Evolutionary conservation across 2,888 invertebrate genomes (phyloP).

Genomic region (Troilus luridus): DNA sequence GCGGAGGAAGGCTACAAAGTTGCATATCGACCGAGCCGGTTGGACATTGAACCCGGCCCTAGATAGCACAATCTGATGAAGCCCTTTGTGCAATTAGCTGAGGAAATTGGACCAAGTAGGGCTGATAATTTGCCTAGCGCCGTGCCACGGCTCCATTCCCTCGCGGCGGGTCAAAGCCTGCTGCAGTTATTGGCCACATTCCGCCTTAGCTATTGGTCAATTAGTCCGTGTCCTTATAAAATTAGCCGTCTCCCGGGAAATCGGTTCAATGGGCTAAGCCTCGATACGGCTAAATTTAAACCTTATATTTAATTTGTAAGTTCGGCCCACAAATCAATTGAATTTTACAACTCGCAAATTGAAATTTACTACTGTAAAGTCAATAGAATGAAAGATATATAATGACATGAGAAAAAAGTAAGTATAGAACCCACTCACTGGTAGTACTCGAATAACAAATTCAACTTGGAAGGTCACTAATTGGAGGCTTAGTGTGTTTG

Average conservation of each 20-base stretch:
- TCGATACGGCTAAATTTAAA: not conserved
- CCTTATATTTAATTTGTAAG: not conserved
- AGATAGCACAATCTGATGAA: not conserved
- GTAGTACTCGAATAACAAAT: no score
- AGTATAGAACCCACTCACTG: no score
- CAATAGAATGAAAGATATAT: no score
- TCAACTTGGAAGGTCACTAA: no score
- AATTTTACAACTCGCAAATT: no score
- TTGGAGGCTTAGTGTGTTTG: no score
- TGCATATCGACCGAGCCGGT: not conserved
- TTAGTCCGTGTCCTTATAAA: not conserved
- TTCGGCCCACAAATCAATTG: not conserved
- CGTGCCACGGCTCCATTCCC: not conserved
- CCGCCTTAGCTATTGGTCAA: not conserved
- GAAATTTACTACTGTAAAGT: no score
- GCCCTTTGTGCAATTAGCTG: constrained; percentile 20
- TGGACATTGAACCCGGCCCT: not conserved
- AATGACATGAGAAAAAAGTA: no score
- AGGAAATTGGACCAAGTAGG: constrained; percentile 12
- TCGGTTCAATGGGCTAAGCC: not conserved
- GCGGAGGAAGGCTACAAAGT: not conserved
- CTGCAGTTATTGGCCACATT: not conserved
- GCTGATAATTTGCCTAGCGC: constrained; percentile 20
- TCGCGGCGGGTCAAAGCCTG: not conserved
- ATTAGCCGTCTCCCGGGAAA: not conserved